A percentile compares a stretch with the other conserved stretches of the same genome.
phyloP scores from a whole-genome alignment of 2,888 invertebrate genomes.

The Melinaea marsaeus region DNA sequence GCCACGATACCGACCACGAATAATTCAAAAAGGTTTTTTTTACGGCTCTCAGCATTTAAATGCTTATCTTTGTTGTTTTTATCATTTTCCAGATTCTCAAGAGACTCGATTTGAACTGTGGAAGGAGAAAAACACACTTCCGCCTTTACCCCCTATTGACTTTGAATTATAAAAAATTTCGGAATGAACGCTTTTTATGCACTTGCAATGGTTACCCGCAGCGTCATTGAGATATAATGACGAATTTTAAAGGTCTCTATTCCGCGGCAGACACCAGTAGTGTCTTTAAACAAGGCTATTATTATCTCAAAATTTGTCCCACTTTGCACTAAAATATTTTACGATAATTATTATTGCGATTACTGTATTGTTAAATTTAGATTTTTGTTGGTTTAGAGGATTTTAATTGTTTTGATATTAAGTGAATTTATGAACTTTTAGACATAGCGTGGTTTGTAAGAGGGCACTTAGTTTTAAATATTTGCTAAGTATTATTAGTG shows the following conservation, averaged over 20 bases:
- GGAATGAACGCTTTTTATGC: slow-evolving; percentile 5
- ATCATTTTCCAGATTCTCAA: slow-evolving; percentile 47
- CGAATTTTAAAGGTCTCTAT: slow-evolving; percentile 3
- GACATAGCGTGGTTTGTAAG: slow-evolving; percentile 41
- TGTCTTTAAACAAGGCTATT: background rate
- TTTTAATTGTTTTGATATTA: slow-evolving; percentile 10
- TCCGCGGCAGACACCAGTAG: background rate
- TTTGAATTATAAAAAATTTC: slow-evolving; percentile 38
- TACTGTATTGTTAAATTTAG: slow-evolving; percentile 6
- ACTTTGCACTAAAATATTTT: slow-evolving; percentile 1
- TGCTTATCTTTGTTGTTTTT: slow-evolving; percentile 32
- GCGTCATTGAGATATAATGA: background rate
- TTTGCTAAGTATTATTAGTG: slow-evolving; percentile 37
- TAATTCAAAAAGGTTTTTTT: slow-evolving; percentile 29
- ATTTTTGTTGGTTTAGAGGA: background rate
- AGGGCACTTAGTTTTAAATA: slow-evolving; percentile 36
- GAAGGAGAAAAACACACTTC: slow-evolving; percentile 46
- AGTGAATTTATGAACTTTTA: slow-evolving; percentile 38
- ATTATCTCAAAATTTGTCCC: background rate
- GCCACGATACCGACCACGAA: slow-evolving; percentile 20
- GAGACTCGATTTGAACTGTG: slow-evolving; percentile 49
- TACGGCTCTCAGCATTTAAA: slow-evolving; percentile 26
- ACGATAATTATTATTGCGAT: slow-evolving; percentile 7
- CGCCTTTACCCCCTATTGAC: slow-evolving; percentile 54
- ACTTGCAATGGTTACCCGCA: slow-evolving; percentile 4